These are phyloP conservation scores for Netelia fuscicornis DNA, from an alignment of 2,888 invertebrate species.

Conservation along the genomic window DNA sequence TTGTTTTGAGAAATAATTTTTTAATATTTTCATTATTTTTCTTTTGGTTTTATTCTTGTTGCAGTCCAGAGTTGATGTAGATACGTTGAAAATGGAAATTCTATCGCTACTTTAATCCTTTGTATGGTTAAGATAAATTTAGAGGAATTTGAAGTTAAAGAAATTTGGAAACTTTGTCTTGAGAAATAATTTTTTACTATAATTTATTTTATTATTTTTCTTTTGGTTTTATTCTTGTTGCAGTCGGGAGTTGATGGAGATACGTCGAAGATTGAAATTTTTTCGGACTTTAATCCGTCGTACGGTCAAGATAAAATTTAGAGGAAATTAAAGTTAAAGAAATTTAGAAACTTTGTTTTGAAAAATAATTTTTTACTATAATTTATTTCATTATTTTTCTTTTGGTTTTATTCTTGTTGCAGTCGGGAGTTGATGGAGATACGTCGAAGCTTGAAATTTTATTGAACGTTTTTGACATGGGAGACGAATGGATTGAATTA, in stretches of 20 bases:
- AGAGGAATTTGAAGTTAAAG: neutral
- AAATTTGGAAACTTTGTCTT: neutral
- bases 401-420: neutral
- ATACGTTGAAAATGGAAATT: too few relatives aligned
- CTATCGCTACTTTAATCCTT: too few relatives aligned
- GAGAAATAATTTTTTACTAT: too few relatives aligned
- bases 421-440: neutral
- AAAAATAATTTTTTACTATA: too few relatives aligned
- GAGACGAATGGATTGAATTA: slow-evolving; percentile 28
- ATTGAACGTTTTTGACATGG: neutral
- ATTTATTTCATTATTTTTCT: neutral
- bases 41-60: neutral
- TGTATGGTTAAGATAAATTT: neutral
- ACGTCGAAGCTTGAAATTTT: neutral
- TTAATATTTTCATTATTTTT: neutral
- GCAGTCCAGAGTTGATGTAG: too few relatives aligned
- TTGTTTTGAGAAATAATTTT: neutral
- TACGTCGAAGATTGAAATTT: too few relatives aligned
- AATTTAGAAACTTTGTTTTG: neutral
- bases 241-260: too few relatives aligned
- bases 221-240: neutral
- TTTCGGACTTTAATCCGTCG: too few relatives aligned
- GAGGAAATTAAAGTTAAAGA: neutral
- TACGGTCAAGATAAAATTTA: neutral
- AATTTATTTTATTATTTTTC: neutral